Evolutionary conservation across 2,888 invertebrate species (phyloP), one percentile per base, ranked within the genome.

Genomic region (Buathra laborator): DNA sequence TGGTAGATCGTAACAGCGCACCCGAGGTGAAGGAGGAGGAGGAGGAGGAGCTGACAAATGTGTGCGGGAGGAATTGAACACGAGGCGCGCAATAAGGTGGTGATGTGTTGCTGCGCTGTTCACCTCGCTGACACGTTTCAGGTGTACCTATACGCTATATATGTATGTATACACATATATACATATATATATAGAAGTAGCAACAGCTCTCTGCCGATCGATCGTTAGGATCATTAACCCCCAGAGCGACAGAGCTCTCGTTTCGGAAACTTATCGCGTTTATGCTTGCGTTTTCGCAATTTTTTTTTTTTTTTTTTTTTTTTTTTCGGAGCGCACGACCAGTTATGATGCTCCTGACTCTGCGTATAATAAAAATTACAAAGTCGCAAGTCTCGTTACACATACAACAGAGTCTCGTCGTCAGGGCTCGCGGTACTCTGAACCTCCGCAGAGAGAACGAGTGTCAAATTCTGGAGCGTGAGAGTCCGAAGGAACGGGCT

Each of bases 391-490:
- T 88, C 75, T 84, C 81, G 83, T 88, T 86, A 72, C 86, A 66
- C 71, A 68, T 72, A 46, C 44, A 9, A 24, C 16, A 43, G 64
- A 75, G 48, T 46, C 46, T 68, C 72, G 79, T 19, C 56, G 62
- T 43, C 62, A 72, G 77, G 29, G 59, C 67, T 81, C 84, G 70
- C 68, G 87, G 86, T 90, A 90, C 91, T 37, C 89, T 89, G 91
- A 77, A 66, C 85, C 79, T 78, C 67, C 72, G 51, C 89, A 89
- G 89, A 83, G 85, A 88, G 87, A 89, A 88, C 89, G 89, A 91
- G 92, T 92, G 92, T 93, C 93, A 92, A 91, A 93, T 92, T 91
- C 90, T 90, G 88, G 91, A 91, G 92, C 93, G 93, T 93, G 93
- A 91, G 93, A 93, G 48, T 77, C 77, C 68, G 59, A 64, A 74